Evolutionary conservation across 2,113 vertebrate species (phyloP).

Genomic region (Pelvicachromis taeniatus): DNA sequence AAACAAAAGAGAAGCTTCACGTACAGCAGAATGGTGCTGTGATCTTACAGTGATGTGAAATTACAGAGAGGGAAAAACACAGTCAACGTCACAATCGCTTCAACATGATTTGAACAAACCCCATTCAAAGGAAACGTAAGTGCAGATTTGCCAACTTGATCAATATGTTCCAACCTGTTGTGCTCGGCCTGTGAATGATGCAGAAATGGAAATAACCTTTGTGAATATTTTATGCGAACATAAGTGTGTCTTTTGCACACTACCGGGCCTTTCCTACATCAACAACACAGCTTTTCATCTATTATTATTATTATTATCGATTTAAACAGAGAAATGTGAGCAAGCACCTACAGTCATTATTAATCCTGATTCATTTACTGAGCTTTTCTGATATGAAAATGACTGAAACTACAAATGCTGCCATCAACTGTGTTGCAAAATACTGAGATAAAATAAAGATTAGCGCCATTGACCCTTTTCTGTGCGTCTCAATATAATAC

Average conservation of each 20-base stretch:
- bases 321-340: not conserved
- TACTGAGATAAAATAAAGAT: not conserved
- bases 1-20: not conserved
- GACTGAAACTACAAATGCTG: not conserved
- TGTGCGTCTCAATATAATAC: not conserved
- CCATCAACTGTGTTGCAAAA: not conserved
- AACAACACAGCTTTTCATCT: not conserved
- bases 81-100: not conserved
- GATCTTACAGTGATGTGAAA: not conserved
- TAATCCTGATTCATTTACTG: not conserved
- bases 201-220: not conserved
- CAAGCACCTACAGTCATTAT: not conserved
- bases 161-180: not conserved
- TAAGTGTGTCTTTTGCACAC: not conserved
- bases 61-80: not conserved
- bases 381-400: not conserved
- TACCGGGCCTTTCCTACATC: not conserved
- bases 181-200: not conserved
- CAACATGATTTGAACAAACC: not conserved
- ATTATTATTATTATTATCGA: too few relatives aligned
- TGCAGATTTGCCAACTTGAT: not conserved
- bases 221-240: constrained; percentile 4
- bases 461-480: not conserved
- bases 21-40: not conserved
- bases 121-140: not conserved